Evolutionary conservation across 2,888 invertebrate genomes (phyloP).

Genomic region (Trilocha varians): DNA sequence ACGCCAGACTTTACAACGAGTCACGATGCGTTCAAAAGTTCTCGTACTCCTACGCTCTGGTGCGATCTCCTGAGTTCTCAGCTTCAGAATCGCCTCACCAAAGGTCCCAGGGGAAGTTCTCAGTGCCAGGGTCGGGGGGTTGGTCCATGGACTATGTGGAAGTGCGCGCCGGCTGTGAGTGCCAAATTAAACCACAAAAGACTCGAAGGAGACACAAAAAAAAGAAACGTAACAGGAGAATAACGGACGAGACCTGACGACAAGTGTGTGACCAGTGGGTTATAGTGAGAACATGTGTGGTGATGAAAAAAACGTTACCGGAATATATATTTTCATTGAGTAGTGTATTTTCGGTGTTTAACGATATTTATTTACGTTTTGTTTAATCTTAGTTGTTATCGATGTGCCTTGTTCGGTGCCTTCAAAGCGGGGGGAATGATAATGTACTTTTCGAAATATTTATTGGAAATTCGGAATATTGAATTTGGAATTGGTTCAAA

Average conservation of each 20-base stretch:
- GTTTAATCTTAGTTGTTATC: not conserved
- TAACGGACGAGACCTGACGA: conserved; percentile 55
- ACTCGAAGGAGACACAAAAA: conserved; percentile 43
- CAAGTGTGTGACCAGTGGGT: conserved; percentile 37
- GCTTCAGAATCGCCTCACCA: conserved; percentile 52
- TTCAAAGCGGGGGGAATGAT: conserved; percentile 4
- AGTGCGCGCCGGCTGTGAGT: conserved; percentile 88
- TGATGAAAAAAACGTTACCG: not conserved
- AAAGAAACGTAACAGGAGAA: conserved; percentile 44
- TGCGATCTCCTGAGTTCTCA: conserved; percentile 70
- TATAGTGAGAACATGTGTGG: conserved; percentile 7
- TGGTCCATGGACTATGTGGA: conserved; percentile 89
- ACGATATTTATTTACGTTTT: not conserved
- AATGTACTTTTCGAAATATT: too few relatives aligned
- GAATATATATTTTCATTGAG: not conserved
- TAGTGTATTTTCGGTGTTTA: not conserved
- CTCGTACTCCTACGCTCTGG: conserved; percentile 88
- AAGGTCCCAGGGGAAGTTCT: conserved; percentile 52
- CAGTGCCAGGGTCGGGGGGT: conserved; percentile 70
- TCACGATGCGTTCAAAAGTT: conserved; percentile 89
- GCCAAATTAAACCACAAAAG: conserved; percentile 79
- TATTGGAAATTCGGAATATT: too few relatives aligned
- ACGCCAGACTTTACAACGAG: conserved; percentile 77
- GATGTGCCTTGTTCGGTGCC: too few relatives aligned
- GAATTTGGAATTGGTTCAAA: too few relatives aligned